Percentiles rank a stretch among this genome's conserved stretches.
Evolutionary conservation across 2,113 vertebrate genomes (phyloP).

Genomic region (Piaya cayana): DNA sequence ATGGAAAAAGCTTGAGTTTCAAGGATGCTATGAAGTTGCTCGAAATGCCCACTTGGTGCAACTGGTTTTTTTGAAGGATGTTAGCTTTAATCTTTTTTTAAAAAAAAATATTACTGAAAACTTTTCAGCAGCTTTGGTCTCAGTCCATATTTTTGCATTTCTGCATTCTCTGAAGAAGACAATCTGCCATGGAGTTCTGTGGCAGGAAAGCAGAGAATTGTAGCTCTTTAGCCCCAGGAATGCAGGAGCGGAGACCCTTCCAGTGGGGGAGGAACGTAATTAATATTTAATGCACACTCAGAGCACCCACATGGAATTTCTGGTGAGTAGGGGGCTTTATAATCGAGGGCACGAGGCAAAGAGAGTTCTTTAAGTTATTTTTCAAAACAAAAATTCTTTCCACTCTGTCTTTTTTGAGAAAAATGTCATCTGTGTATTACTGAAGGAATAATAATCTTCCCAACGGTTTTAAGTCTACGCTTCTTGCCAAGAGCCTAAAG

Average conservation of each 20-base stretch:
- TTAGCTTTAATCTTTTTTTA: background rate
- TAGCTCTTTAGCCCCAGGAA: constrained; percentile 14
- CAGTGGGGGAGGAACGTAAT: constrained; percentile 15
- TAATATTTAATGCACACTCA: constrained; percentile 4
- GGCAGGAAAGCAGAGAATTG: background rate
- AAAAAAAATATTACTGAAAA: background rate
- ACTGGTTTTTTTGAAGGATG: background rate
- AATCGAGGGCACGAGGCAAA: background rate
- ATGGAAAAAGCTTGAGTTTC: no score
- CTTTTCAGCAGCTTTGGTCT: background rate
- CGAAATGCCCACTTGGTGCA: background rate
- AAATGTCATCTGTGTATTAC: background rate
- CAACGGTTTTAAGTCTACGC: background rate
- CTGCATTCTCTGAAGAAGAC: background rate
- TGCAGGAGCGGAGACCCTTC: constrained; percentile 18
- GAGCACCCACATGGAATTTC: constrained; percentile 8
- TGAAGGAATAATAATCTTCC: background rate
- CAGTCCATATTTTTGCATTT: background rate
- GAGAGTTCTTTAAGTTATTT: background rate
- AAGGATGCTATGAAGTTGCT: background rate
- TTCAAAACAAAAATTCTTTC: background rate
- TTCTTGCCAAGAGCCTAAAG: background rate
- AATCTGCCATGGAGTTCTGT: background rate
- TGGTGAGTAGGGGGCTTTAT: constrained; percentile 22
- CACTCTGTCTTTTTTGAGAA: background rate